Conservation (phyloP, 53 echinoderm and acorn worm species). For the Henricia sp. region DNA sequence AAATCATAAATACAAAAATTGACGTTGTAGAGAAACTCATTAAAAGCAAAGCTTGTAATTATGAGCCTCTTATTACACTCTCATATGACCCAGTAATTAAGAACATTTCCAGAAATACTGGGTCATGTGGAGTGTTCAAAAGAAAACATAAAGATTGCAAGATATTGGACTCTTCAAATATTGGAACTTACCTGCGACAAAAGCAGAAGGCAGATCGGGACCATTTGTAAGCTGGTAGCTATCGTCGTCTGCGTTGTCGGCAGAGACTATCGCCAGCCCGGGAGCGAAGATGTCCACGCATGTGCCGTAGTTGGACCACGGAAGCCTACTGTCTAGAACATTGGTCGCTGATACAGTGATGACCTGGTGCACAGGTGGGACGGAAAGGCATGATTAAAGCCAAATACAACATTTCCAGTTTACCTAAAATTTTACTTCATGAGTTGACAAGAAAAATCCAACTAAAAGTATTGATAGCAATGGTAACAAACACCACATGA, state of each 20-base stretch:
- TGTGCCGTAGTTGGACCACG: constrained; percentile 37
- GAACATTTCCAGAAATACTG: too few relatives aligned
- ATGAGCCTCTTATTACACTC: too few relatives aligned
- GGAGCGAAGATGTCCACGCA: constrained; percentile 55
- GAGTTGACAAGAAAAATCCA: background rate
- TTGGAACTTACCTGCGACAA: constrained; percentile 54
- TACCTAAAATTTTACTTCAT: too few relatives aligned
- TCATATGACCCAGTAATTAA: too few relatives aligned
- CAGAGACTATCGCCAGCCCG: constrained; percentile 30
- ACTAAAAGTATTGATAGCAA: background rate
- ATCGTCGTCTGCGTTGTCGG: constrained; percentile 9
- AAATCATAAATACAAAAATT: too few relatives aligned
- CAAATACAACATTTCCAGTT: too few relatives aligned
- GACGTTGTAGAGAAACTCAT: too few relatives aligned
- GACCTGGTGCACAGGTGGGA: background rate
- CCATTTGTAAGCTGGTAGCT: constrained; percentile 37
- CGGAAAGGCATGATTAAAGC: background rate
- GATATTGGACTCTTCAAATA: too few relatives aligned
- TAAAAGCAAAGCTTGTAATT: too few relatives aligned
- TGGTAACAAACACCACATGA: background rate
- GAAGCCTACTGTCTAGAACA: background rate
- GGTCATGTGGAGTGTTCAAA: too few relatives aligned
- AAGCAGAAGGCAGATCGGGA: constrained; percentile 38
- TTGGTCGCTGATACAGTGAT: constrained; percentile 11
- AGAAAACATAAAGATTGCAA: too few relatives aligned